phyloP scores from a whole-genome alignment of 2,113 vertebrate species.

The Cynopterus brachyotis region DNA sequence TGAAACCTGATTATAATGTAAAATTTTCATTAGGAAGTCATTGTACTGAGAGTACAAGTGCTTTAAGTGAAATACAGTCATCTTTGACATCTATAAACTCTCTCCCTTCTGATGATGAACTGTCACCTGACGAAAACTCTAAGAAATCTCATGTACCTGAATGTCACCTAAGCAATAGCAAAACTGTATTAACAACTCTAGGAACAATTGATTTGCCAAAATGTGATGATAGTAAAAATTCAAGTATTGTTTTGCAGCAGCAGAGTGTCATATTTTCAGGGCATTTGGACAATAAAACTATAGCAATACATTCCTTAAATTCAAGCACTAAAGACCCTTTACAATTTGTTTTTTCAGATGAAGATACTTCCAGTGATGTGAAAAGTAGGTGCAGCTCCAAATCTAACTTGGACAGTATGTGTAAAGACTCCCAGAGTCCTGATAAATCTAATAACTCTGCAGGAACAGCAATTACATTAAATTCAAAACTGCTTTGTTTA shows the following conservation, averaged over 20 bases:
- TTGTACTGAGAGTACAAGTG: slow-evolving; percentile 92
- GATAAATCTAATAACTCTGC: slow-evolving; percentile 61
- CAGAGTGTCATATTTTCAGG: slow-evolving; percentile 88
- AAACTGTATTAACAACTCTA: slow-evolving; percentile 80
- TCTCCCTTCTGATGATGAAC: slow-evolving; percentile 93
- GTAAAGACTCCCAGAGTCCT: slow-evolving; percentile 62
- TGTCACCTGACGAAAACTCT: slow-evolving; percentile 89
- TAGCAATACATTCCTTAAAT: slow-evolving; percentile 75
- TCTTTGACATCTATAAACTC: slow-evolving; percentile 99
- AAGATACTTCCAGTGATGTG: slow-evolving; percentile 67
- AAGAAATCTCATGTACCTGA: slow-evolving; percentile 83
- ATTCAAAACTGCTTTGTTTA: slow-evolving; percentile 74
- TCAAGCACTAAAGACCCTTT: slow-evolving; percentile 80
- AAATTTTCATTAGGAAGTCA: slow-evolving; percentile 85
- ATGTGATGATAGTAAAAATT: slow-evolving; percentile 81
- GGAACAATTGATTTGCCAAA: slow-evolving; percentile 81
- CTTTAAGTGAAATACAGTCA: slow-evolving; percentile 95
- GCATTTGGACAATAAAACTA: slow-evolving; percentile 71
- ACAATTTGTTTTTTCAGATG: slow-evolving; percentile 77
- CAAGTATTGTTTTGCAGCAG: slow-evolving; percentile 87
- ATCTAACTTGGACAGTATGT: slow-evolving; percentile 66
- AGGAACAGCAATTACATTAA: slow-evolving; percentile 65
- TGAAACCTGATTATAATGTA: slow-evolving; percentile 85
- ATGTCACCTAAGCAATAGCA: slow-evolving; percentile 83
- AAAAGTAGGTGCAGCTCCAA: slow-evolving; percentile 74